Evolutionary conservation across 2,797 vertebrate species (phyloP).

Genomic region (Gambelia wislizenii): DNA sequence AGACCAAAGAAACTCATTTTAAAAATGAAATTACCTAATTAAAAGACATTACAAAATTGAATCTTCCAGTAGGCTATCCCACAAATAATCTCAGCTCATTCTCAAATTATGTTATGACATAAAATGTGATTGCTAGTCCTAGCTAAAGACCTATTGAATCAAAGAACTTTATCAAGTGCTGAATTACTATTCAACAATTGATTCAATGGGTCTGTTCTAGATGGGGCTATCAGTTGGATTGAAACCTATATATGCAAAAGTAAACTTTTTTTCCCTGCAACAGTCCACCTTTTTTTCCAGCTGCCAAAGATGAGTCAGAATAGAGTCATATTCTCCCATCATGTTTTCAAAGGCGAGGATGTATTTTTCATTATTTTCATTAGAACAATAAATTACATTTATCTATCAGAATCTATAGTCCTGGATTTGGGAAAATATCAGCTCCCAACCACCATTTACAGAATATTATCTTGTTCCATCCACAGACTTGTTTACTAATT

Average conservation of each 20-base stretch:
- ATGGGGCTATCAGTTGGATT: no score
- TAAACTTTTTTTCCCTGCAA: constrained; percentile 6
- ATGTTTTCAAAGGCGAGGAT: constrained; percentile 7
- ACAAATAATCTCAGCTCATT: constrained; percentile 52
- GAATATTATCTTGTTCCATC: constrained; percentile 55
- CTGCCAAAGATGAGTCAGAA: constrained; percentile 44
- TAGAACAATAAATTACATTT: constrained; percentile 55
- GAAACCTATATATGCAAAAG: no score
- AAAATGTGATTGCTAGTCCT: neutral
- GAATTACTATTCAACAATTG: no score
- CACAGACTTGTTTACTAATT: constrained; percentile 67
- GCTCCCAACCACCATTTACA: constrained; percentile 39
- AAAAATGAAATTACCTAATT: constrained; percentile 67
- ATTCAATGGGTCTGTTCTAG: no score
- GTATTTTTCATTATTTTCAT: constrained; percentile 39
- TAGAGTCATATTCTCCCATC: constrained; percentile 39
- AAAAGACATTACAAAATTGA: constrained; percentile 56
- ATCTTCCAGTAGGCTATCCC: constrained; percentile 44
- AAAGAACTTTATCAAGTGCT: no score
- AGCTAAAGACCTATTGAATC: no score
- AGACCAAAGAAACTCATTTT: constrained; percentile 80
- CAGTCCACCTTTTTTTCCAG: constrained; percentile 41
- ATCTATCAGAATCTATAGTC: constrained; percentile 54
- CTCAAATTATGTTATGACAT: constrained; percentile 24
- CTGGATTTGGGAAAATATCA: constrained; percentile 55